Base-by-base conservation (phyloP, 2,888 invertebrate species). In the Melanostoma scalare region DNA sequence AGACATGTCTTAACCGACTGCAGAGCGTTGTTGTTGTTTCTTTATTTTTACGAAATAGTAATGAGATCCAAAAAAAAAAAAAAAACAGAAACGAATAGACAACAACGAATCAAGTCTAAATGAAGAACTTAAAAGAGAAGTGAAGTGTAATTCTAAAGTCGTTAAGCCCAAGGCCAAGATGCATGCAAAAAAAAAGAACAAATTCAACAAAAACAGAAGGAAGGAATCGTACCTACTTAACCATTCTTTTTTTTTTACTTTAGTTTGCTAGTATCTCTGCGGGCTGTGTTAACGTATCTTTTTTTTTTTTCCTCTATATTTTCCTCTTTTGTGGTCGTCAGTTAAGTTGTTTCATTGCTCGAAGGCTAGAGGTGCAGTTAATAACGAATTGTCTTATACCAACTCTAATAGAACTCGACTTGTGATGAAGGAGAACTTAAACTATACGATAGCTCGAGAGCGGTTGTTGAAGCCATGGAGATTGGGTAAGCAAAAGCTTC, bases 81-180 rank as follows among this genome's bases (percentile, higher is more conserved):
- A 58, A 20, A 56, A 36, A 42, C 38, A 30, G 53, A 61, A 61
- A 52, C 52, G 77, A 36, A 63, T 63, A 36, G 40, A 40, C 73
- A 65, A 63, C 60, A 79, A 69, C 79, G 79, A 79, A 79, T 79
- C 84, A 79, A 79, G 71, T 79, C 60, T 79, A 75, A 75, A 84
- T 75, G 79, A 79, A 84, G 84, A 78, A 79, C 79, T 55, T 75
- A 79, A 67, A 68, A 75, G 65, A 80, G 74, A 74, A 84, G 84
- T 84, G 75, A 84, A 84, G 84, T 84, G 84, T 84, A 79, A 84
- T 84, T 84, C 79, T 75, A 79, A 84, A 79, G 74, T 84, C 84
- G 84, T 84, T 84, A 84, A 84, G 84, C 84, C 84, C 84, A 84
- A 84, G 84, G 84, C 84, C 84, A 84, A 84, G 84, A 84, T 84